These are phyloP conservation scores for Ifrita kowaldi DNA, from an alignment of 2,113 vertebrate genomes.

Conservation along the genomic window DNA sequence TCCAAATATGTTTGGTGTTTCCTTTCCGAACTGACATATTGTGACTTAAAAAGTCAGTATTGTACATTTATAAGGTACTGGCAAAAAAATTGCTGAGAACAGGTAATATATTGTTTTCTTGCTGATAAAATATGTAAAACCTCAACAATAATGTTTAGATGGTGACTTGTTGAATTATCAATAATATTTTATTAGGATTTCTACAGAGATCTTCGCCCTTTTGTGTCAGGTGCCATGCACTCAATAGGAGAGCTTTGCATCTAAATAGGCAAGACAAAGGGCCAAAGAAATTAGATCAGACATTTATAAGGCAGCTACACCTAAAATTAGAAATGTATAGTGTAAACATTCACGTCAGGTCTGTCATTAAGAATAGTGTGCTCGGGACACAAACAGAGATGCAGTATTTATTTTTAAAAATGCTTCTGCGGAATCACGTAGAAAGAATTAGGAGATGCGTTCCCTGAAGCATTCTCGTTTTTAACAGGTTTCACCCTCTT, in stretches of 20 bases:
- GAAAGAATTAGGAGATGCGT: neutral
- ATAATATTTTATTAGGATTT: neutral
- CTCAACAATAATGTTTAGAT: neutral
- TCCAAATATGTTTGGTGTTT: constrained; percentile 21
- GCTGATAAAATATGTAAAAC: neutral
- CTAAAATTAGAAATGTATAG: neutral
- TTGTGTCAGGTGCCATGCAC: neutral
- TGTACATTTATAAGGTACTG: neutral
- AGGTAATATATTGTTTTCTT: neutral
- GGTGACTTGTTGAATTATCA: neutral
- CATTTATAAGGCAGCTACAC: neutral
- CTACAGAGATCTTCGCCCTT: neutral
- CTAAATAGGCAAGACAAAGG: neutral
- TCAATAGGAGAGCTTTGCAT: neutral
- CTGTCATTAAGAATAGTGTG: neutral
- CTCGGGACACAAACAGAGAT: neutral
- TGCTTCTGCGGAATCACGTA: neutral
- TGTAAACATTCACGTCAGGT: neutral
- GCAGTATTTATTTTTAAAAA: neutral
- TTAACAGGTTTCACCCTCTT: neutral
- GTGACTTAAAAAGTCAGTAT: neutral
- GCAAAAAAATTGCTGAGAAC: neutral
- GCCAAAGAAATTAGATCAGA: neutral
- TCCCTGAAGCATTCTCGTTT: neutral
- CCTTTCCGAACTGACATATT: neutral